Percentiles rank a stretch among this genome's conserved stretches.
Evolutionary conservation across 1,140 invertebrate genomes (phyloP).

Genomic region (Homalodisca vitripennis): DNA sequence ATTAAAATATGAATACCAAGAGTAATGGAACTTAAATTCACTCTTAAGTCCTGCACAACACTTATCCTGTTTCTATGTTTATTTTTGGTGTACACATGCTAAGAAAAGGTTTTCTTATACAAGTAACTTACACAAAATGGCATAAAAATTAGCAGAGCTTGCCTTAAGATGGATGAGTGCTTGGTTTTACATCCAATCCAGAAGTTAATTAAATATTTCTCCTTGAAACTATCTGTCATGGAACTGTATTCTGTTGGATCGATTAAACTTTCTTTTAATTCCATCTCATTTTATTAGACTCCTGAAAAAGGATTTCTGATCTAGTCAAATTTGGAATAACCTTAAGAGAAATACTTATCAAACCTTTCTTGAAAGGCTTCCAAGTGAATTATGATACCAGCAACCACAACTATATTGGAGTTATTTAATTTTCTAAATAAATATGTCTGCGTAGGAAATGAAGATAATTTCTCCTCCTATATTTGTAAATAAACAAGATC

Average conservation of each 20-base stretch:
- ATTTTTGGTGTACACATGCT: background rate
- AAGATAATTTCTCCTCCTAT: no score
- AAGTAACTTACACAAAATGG: background rate
- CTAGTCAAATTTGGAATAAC: background rate
- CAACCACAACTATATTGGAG: no score
- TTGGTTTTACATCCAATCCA: background rate
- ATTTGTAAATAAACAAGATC: no score
- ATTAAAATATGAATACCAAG: background rate
- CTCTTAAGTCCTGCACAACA: background rate
- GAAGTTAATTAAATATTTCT: no score
- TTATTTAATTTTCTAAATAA: no score
- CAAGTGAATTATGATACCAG: no score
- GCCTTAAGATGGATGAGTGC: background rate
- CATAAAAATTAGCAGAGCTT: background rate
- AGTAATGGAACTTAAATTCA: background rate
- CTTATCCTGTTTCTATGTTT: background rate
- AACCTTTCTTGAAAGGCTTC: slow-evolving; percentile 20
- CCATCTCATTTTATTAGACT: background rate
- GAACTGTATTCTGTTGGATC: background rate
- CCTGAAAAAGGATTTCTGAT: background rate
- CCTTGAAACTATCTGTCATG: background rate
- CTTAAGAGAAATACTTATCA: background rate
- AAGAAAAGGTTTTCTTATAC: background rate
- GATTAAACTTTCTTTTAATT: background rate
- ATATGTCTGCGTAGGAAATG: no score